These are phyloP conservation scores for Plebejus argus DNA, from an alignment of 2,888 invertebrate genomes.

Conservation along the genomic window DNA sequence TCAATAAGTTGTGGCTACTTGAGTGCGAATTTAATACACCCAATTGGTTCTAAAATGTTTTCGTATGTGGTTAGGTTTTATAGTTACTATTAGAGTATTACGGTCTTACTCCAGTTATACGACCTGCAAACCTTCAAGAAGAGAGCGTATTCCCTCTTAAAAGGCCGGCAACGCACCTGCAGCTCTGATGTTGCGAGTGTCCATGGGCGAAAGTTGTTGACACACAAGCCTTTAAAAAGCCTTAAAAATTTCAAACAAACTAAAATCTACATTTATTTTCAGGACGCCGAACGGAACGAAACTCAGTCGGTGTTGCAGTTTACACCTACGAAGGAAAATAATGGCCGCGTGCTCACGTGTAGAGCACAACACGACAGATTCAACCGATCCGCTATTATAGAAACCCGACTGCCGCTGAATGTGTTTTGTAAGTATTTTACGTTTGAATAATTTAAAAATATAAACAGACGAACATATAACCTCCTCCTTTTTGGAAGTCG, in stretches of 20 bases:
- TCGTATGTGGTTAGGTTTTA: neutral
- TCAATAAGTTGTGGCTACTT: slow-evolving; percentile 23
- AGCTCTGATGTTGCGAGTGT: no score
- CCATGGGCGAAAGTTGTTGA: no score
- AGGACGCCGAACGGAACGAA: slow-evolving; percentile 85
- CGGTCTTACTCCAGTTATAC: no score
- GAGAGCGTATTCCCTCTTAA: no score
- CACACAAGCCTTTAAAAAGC: no score
- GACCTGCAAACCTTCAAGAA: no score
- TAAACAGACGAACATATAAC: no score
- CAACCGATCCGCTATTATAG: slow-evolving; percentile 86
- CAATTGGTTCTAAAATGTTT: slow-evolving; percentile 14
- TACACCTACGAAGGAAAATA: slow-evolving; percentile 87
- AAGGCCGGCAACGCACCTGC: no score
- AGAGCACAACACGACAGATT: slow-evolving; percentile 90
- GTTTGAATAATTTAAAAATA: neutral
- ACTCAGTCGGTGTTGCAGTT: slow-evolving; percentile 90
- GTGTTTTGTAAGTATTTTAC: slow-evolving; percentile 88
- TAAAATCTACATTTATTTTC: slow-evolving; percentile 16
- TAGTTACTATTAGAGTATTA: neutral
- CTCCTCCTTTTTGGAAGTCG: no score
- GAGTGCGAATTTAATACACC: slow-evolving; percentile 8
- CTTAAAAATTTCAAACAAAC: neutral
- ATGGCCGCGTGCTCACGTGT: slow-evolving; percentile 89
- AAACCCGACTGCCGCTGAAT: slow-evolving; percentile 90